These are phyloP conservation scores for Spea bombifrons DNA, from an alignment of 2,113 vertebrate genomes.

Conservation along the genomic window DNA sequence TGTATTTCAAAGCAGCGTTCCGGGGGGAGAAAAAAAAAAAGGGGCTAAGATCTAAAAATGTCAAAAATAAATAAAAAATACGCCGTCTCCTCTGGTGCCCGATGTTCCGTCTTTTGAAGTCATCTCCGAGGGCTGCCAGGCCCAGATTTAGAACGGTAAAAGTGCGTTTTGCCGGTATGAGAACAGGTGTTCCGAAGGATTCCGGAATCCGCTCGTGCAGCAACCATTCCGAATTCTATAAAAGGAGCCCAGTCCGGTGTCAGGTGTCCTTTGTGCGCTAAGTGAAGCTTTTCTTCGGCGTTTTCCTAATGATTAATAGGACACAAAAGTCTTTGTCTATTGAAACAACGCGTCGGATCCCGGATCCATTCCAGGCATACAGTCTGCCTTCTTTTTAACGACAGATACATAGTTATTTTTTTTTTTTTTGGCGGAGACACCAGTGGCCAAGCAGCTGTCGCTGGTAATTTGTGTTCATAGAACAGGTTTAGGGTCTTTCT, in stretches of 20 bases:
- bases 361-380: slow-evolving; percentile 51
- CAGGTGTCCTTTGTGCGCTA: slow-evolving; percentile 46
- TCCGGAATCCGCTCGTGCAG: not conserved
- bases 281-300: slow-evolving; percentile 50
- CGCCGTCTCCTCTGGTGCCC: not conserved
- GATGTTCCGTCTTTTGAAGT: slow-evolving; percentile 1
- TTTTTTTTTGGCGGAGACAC: slow-evolving; percentile 52
- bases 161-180: not conserved
- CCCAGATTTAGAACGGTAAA: not conserved
- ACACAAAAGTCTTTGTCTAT: slow-evolving; percentile 54
- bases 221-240: not conserved
- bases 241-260: not conserved
- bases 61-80: not conserved
- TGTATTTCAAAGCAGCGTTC: no score
- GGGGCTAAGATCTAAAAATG: no score
- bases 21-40: no score
- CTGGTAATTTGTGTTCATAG: slow-evolving; percentile 64
- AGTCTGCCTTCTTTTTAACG: slow-evolving; percentile 47
- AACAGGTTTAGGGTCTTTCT: slow-evolving; percentile 61
- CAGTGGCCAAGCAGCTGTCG: slow-evolving; percentile 63
- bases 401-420: slow-evolving; percentile 9
- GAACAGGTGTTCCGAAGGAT: slow-evolving; percentile 20
- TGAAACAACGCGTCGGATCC: slow-evolving; percentile 28
- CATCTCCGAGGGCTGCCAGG: not conserved
- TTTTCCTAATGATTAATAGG: slow-evolving; percentile 15